phyloP scores from a whole-genome alignment of 2,888 invertebrate species.

The Acronicta leporina region DNA sequence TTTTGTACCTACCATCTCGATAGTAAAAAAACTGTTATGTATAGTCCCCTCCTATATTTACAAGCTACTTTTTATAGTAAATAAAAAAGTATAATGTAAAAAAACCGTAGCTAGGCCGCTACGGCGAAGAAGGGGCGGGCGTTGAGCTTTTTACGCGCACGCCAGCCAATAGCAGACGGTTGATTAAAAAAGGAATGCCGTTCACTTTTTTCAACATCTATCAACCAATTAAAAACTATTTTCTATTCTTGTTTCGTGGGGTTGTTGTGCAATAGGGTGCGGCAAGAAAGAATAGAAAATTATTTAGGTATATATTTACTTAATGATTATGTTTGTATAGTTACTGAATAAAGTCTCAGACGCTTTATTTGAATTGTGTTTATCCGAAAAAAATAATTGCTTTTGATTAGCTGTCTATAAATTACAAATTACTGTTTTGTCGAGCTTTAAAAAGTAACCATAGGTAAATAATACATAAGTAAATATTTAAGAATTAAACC shows the following conservation, averaged over 20 bases:
- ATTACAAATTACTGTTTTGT: no score
- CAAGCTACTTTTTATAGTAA: conserved; percentile 49
- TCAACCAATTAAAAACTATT: conserved; percentile 64
- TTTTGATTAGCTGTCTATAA: no score
- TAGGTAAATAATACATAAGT: no score
- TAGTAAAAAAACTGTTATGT: conserved; percentile 21
- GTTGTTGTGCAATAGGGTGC: neutral
- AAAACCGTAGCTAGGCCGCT: conserved; percentile 66
- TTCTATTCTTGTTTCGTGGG: conserved; percentile 44
- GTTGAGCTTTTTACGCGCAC: conserved; percentile 77
- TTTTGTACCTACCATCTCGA: neutral
- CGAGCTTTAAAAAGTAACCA: no score
- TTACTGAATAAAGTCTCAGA: no score
- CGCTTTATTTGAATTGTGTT: no score
- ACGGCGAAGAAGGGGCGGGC: conserved; percentile 68
- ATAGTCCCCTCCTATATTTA: conserved; percentile 19
- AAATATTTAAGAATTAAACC: no score
- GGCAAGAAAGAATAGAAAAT: no score
- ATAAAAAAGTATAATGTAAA: conserved; percentile 65
- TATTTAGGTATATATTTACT: no score
- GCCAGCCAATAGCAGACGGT: conserved; percentile 73
- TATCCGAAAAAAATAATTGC: no score
- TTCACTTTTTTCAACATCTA: conserved; percentile 63
- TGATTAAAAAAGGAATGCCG: conserved; percentile 77
- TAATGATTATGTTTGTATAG: no score